phyloP scores from a whole-genome alignment of 2,113 vertebrate species.

The Epinephelus fuscoguttatus region DNA sequence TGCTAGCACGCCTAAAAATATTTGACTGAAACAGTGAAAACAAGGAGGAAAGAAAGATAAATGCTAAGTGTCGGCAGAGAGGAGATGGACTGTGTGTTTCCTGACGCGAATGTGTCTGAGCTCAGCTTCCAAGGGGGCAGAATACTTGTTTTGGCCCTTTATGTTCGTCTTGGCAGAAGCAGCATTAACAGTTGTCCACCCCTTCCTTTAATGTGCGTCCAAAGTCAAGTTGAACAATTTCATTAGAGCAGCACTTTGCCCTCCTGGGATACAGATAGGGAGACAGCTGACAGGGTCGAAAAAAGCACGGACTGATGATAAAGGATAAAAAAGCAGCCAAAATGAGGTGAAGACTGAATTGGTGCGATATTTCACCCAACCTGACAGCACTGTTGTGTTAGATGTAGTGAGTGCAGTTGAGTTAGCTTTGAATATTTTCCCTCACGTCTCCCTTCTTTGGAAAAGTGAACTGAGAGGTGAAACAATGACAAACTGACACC shows the following conservation, averaged over 20 bases:
- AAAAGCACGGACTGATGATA: conserved; percentile 50
- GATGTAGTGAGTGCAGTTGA: conserved; percentile 24
- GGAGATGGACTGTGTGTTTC: conserved; percentile 59
- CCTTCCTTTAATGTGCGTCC: conserved; percentile 75
- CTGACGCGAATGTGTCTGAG: conserved; percentile 37
- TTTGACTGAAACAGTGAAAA: conserved; percentile 35
- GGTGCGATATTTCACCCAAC: conserved; percentile 51
- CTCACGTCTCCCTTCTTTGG: conserved; percentile 17
- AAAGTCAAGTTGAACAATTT: conserved; percentile 78
- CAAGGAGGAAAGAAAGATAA: conserved; percentile 27
- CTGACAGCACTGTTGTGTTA: conserved; percentile 52
- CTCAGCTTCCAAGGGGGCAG: conserved; percentile 48
- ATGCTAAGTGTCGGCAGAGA: conserved; percentile 29
- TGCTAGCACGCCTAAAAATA: background rate
- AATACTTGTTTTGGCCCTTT: conserved; percentile 49
- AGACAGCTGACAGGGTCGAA: conserved; percentile 56
- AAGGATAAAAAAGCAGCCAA: conserved; percentile 35
- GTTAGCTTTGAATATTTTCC: conserved; percentile 31
- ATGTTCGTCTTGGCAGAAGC: conserved; percentile 63
- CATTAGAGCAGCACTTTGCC: conserved; percentile 68
- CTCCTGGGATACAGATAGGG: conserved; percentile 56
- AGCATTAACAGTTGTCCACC: conserved; percentile 61
- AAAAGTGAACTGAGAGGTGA: conserved; percentile 31
- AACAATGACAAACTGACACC: conserved; percentile 48
- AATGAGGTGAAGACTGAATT: conserved; percentile 16